phyloP scores from a whole-genome alignment of 2,113 vertebrate genomes.

The Anguilla japonica region DNA sequence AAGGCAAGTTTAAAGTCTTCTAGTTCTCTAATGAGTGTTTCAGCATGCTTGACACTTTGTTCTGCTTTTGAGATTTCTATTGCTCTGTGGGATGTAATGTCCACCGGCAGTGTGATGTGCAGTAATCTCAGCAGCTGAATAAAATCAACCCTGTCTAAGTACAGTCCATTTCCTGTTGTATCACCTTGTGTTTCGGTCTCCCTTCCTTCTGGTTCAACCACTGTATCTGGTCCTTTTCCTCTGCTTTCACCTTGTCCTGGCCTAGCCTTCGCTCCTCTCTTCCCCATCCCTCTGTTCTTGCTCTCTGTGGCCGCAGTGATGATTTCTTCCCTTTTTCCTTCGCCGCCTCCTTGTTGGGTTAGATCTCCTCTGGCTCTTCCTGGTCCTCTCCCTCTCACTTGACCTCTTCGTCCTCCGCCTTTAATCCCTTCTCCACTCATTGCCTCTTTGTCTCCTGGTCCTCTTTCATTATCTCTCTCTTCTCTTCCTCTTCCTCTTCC shows the following conservation, averaged over 20 bases:
- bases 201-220: too few relatives aligned
- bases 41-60: conserved; percentile 28
- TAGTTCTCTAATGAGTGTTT: conserved; percentile 17
- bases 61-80: conserved; percentile 15
- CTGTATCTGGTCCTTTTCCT: not conserved
- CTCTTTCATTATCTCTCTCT: not conserved
- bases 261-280: not conserved
- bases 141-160: conserved; percentile 25
- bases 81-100: conserved; percentile 21
- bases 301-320: not conserved
- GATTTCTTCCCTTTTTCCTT: not conserved
- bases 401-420: not conserved
- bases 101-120: conserved; percentile 31
- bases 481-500: not conserved
- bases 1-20: conserved; percentile 21
- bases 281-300: not conserved
- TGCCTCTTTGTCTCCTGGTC: not conserved
- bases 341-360: not conserved
- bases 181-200: too few relatives aligned
- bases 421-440: not conserved
- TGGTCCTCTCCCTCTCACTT: not conserved
- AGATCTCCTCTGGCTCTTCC: too few relatives aligned
- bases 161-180: not conserved
- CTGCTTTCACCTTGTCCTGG: not conserved
- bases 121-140: conserved; percentile 30